These are phyloP conservation scores for Lathronympha strigana DNA, from an alignment of 2,888 invertebrate genomes.

Conservation along the genomic window DNA sequence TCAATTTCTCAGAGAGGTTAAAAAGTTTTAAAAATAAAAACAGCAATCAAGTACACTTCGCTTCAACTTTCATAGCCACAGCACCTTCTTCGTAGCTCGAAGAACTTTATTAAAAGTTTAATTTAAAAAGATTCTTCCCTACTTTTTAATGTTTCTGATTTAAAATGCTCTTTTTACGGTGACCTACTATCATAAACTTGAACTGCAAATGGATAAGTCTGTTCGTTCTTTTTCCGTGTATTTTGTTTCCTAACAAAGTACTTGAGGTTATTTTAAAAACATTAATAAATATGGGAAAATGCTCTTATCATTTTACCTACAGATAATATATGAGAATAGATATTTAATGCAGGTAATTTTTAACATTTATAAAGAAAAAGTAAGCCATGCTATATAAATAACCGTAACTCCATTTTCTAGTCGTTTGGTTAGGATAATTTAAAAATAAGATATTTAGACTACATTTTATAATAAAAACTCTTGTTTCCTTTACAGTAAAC, in stretches of 20 bases:
- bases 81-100: slow-evolving; percentile 30
- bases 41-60: slow-evolving; percentile 40
- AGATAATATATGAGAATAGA: no score
- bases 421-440: no score
- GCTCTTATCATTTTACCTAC: no score
- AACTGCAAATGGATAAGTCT: slow-evolving; percentile 9
- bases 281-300: no score
- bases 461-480: no score
- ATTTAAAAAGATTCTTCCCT: slow-evolving; percentile 39
- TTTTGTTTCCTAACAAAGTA: not conserved
- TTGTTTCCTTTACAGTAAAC: no score
- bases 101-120: slow-evolving; percentile 40
- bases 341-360: no score
- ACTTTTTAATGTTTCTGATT: slow-evolving; percentile 29
- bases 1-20: slow-evolving; percentile 36
- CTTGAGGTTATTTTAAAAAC: no score
- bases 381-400: no score
- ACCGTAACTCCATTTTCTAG: no score
- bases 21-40: slow-evolving; percentile 39
- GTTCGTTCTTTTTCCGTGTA: not conserved
- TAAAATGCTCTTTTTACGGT: slow-evolving; percentile 27
- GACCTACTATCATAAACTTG: slow-evolving; percentile 16
- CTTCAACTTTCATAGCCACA: slow-evolving; percentile 40
- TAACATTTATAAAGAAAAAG: no score
- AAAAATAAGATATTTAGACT: no score